Percentiles rank a stretch among this genome's conserved stretches.
Conservation (phyloP, 2,113 vertebrate genomes). For the Oncorhynchus tshawytscha region DNA sequence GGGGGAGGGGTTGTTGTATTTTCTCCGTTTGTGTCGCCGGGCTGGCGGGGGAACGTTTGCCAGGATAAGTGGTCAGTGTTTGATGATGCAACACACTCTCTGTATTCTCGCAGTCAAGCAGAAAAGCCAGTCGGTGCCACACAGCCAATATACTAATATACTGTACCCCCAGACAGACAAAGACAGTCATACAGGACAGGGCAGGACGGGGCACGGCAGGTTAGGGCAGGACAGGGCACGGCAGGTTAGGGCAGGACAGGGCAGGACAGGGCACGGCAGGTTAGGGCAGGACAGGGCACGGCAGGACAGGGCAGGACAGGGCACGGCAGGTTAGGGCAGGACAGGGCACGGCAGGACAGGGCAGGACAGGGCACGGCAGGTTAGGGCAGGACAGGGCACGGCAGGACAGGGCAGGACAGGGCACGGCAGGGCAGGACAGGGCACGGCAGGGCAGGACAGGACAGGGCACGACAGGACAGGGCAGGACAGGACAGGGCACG, state of each 20-base stretch:
- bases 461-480: too few relatives aligned
- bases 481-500: fast-evolving
- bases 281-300: too few relatives aligned
- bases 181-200: constrained; percentile 5
- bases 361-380: too few relatives aligned
- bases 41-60: background rate
- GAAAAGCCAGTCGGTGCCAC: constrained; percentile 34
- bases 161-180: constrained; percentile 19
- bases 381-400: background rate
- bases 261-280: constrained; percentile 29
- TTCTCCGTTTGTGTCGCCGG: constrained; percentile 8
- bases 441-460: too few relatives aligned
- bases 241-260: constrained; percentile 55
- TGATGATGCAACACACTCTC: constrained; percentile 57
- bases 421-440: constrained; percentile 28
- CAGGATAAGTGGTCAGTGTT: constrained; percentile 57
- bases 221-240: constrained; percentile 7
- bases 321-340: too few relatives aligned
- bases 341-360: too few relatives aligned
- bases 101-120: constrained; percentile 60
- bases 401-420: constrained; percentile 39
- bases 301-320: too few relatives aligned
- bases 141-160: constrained; percentile 24
- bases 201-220: background rate
- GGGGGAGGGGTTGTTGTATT: too few relatives aligned